Conservation (phyloP, 2,797 vertebrate species). For the Brachyalestes nurse region DNA sequence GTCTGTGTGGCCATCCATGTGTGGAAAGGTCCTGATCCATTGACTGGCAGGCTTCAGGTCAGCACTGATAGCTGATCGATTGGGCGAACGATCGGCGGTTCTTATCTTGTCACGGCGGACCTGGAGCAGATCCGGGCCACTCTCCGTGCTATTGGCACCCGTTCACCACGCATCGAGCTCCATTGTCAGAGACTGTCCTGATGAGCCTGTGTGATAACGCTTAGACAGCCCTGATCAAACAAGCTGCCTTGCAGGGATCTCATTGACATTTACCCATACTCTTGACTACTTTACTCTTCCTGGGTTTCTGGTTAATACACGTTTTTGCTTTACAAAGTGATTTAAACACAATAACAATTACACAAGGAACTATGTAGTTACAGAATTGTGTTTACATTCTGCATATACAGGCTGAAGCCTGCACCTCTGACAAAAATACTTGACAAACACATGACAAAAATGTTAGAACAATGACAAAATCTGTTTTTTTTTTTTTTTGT, state of each 20-base stretch:
- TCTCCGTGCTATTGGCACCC: slow-evolving; percentile 34
- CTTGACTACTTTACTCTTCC: neutral
- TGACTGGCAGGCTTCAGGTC: slow-evolving; percentile 46
- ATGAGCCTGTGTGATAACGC: slow-evolving; percentile 54
- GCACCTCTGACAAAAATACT: too few species aligned
- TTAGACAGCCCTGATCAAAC: slow-evolving; percentile 29
- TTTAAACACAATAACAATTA: too few species aligned
- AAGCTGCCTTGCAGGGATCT: slow-evolving; percentile 4
- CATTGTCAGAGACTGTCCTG: slow-evolving; percentile 45
- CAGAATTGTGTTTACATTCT: too few species aligned
- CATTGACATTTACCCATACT: neutral
- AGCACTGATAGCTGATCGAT: slow-evolving; percentile 55
- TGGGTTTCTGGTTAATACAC: neutral
- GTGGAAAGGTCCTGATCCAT: slow-evolving; percentile 6
- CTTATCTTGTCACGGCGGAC: slow-evolving; percentile 62
- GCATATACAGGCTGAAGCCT: too few species aligned
- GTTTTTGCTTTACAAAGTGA: neutral
- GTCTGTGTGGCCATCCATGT: too few species aligned
- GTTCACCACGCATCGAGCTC: slow-evolving; percentile 48
- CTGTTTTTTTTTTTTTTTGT: too few species aligned
- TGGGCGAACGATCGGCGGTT: slow-evolving; percentile 44
- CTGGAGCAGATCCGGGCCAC: slow-evolving; percentile 36
- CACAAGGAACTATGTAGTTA: too few species aligned
- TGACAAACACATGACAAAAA: too few species aligned
- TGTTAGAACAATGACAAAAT: too few species aligned